Percentiles rank a stretch among this genome's conserved stretches.
These are phyloP conservation scores for Anoura caudifer DNA, from an alignment of 2,113 vertebrate species.

Conservation along the genomic window DNA sequence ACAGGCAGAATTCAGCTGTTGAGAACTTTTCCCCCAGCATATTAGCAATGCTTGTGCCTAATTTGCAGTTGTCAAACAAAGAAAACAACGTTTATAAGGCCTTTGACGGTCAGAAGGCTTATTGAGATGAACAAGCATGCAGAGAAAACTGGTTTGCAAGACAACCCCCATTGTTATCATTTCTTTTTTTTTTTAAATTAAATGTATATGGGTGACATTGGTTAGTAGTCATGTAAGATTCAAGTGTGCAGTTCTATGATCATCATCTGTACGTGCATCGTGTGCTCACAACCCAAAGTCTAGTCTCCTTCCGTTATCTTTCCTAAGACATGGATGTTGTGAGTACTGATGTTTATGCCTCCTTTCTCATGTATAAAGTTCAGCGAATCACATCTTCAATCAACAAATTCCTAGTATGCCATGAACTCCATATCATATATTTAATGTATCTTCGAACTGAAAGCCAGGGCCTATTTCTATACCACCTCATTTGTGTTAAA, in stretches of 20 bases:
- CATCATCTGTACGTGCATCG: not conserved
- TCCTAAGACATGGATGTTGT: not conserved
- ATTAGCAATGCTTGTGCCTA: slow-evolving; percentile 52
- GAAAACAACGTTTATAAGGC: slow-evolving; percentile 45
- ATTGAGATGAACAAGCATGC: not conserved
- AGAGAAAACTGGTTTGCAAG: not conserved
- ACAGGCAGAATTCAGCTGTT: slow-evolving; percentile 39
- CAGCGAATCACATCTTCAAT: not conserved
- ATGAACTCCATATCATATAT: not conserved
- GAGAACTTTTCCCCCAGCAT: slow-evolving; percentile 42
- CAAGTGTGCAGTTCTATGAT: not conserved
- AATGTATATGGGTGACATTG: not conserved
- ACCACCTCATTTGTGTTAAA: not conserved
- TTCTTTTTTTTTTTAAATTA: not conserved
- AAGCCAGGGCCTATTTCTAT: not conserved
- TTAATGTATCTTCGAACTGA: not conserved
- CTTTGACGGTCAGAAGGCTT: not conserved
- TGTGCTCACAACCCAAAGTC: not conserved
- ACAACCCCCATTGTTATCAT: not conserved
- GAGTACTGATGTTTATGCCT: not conserved
- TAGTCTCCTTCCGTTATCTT: not conserved
- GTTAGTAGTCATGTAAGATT: not conserved
- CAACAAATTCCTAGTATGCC: not conserved
- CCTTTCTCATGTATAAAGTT: not conserved
- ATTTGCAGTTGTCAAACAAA: slow-evolving; percentile 60